Conservation (phyloP, 1,140 invertebrate species). For the Mycetomoellerius zeteki region DNA sequence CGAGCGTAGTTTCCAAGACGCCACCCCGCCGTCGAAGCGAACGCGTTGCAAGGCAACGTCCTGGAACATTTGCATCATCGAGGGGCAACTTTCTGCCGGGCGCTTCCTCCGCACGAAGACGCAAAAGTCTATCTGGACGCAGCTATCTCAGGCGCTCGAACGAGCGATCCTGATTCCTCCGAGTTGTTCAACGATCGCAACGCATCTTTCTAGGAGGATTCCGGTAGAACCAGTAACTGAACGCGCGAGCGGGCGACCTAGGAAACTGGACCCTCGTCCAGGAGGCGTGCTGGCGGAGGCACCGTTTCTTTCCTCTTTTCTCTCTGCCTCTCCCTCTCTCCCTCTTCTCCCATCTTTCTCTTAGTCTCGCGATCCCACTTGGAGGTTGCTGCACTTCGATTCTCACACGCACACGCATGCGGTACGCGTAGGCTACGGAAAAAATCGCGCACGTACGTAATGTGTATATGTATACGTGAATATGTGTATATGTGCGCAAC, state of each 20-base stretch:
- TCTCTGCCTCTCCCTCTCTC: neutral
- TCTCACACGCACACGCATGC: slow-evolving; percentile 54
- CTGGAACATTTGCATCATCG: slow-evolving; percentile 56
- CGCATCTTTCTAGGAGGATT: slow-evolving; percentile 73
- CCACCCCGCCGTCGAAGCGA: slow-evolving; percentile 34
- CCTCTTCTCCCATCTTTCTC: slow-evolving; percentile 19
- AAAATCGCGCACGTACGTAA: slow-evolving; percentile 53
- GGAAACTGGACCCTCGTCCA: slow-evolving; percentile 76
- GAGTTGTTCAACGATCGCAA: slow-evolving; percentile 60
- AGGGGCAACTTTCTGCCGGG: slow-evolving; percentile 53
- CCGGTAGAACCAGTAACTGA: slow-evolving; percentile 78
- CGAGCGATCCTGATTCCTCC: slow-evolving; percentile 66
- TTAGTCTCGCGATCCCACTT: slow-evolving; percentile 32
- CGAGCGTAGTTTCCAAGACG: slow-evolving; percentile 54
- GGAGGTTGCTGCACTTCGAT: slow-evolving; percentile 81
- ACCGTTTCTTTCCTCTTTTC: slow-evolving; percentile 53
- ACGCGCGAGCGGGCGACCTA: slow-evolving; percentile 72
- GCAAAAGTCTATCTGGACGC: slow-evolving; percentile 44
- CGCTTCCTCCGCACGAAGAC: slow-evolving; percentile 32
- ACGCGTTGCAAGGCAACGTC: slow-evolving; percentile 47
- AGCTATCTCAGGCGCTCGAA: slow-evolving; percentile 32
- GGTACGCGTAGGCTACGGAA: neutral
- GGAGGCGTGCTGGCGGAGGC: slow-evolving; percentile 60
- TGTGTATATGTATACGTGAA: neutral
- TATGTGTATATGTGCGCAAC: neutral